Base-by-base conservation (phyloP, 2,888 invertebrate species). In the Ormyrus rosae region DNA sequence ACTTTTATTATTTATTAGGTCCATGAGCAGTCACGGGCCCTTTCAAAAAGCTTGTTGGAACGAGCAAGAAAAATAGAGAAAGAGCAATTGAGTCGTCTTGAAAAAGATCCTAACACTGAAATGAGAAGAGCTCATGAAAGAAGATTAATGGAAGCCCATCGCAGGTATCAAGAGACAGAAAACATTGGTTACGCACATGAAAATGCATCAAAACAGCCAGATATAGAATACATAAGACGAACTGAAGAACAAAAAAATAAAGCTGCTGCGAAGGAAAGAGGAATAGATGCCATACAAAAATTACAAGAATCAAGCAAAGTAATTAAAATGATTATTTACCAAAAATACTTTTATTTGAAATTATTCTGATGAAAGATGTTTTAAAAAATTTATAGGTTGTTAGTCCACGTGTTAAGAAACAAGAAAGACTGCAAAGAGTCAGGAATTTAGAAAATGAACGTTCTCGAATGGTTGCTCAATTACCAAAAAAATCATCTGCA, bases 21-120 rank as follows among this genome's bases (percentile, higher is more conserved):
- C 55, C 92, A 94, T 46, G 92, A 93, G 83, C 93, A 94, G 85
- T 93, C 94, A 0, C 94, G 93, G 85, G 92, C 93, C 83, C 91
- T 94, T 83, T 93, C 94, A 0, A 92, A 92, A 61, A 88, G 90
- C 83, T 87, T 93, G 79, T 90, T 94, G 0, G 91, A 93, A 78
- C 92, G 92, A 83, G 92, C 93, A 0, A 92, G 91, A 56, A 91
- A 90, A 56, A 92, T 93, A 82, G 92, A 92, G 81, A 89, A 90
- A 65, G 91, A 91, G 48, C 92, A 93, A 84, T 84, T 92, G 50
- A 88, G 91, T 51, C 91, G 91, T 81, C 88, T 93, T 50, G 92
- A 93, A 83, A 90, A 91, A 78, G 91, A 91, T 58, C 92, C 92
- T 68, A 91, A 91, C 71, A 88, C 91, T 55, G 92, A 93, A 83